phyloP scores from a whole-genome alignment of 2,797 vertebrate species.

The Threskiornis aethiopicus region DNA sequence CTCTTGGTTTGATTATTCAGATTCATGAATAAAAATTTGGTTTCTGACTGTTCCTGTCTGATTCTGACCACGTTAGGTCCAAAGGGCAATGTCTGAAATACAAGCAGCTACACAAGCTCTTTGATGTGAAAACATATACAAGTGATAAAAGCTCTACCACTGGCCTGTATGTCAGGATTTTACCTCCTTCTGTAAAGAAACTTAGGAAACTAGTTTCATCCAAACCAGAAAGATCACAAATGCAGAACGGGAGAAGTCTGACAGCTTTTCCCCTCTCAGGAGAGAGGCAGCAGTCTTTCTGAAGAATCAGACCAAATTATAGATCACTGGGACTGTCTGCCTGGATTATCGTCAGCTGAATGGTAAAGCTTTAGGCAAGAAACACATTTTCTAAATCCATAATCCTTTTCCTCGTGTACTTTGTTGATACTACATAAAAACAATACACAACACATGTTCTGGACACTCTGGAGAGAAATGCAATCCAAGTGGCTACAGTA shows the following conservation, averaged over 20 bases:
- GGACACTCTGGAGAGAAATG: background rate
- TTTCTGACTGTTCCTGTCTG: background rate
- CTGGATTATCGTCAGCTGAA: background rate
- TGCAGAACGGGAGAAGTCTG: background rate
- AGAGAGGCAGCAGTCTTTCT: background rate
- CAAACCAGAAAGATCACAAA: background rate
- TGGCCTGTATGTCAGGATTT: background rate
- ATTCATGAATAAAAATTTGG: background rate
- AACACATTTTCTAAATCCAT: background rate
- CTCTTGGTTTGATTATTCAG: background rate
- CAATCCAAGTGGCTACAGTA: background rate
- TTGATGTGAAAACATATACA: background rate
- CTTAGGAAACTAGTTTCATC: background rate
- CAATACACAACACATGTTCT: background rate
- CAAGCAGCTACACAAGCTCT: background rate
- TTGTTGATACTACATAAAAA: background rate
- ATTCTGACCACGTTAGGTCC: background rate
- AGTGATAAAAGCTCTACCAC: background rate
- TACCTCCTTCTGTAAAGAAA: background rate
- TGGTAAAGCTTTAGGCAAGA: background rate
- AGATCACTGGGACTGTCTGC: background rate
- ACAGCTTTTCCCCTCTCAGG: background rate
- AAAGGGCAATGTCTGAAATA: background rate
- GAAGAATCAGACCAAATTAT: background rate
- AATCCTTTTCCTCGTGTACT: background rate